Evolutionary conservation across 2,888 invertebrate genomes (phyloP), one percentile per base, ranked within the genome.

Genomic region (Thecocarcelia acutangulata): DNA sequence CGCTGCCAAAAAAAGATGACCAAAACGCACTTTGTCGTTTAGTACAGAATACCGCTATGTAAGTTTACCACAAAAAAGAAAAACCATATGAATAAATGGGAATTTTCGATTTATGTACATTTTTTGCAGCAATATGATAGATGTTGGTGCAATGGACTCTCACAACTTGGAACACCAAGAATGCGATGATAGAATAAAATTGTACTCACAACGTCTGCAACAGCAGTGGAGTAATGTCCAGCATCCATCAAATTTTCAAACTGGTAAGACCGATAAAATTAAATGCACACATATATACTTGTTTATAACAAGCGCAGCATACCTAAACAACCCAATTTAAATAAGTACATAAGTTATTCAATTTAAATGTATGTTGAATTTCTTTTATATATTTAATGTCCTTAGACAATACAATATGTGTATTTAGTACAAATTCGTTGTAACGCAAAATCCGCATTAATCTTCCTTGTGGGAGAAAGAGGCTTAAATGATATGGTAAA

Each of bases 31-130:
- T 97, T 61, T 96, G 94, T 89, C 94, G 95, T 91, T 97, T 97
- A 91, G 93, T 98, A 68, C 96, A 97, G 88, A 96, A 97, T 91
- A 97, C 97, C 83, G 97, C 97, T 66, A 95, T 95, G 97, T 97
- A 91, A 92, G 94, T 1, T 28, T 46, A 24, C 8, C 46, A 9
- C 13, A 19, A n/a, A 13, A 46, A 28, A 12, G 19, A 42, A 21
- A 4, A 3, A 9, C 11, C 4, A 21, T n/a, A 24, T 11, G 6
- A 0, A 46, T 33, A 8, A 5, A 33, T 8, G 8, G 33, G 9
- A 33, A 33, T 33, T 33, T 3, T 33, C 1, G 33, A 33, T 33
- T 33, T 8, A 13, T 13, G 1, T 3, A 9, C 2, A 68, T 17
- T 0, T 5, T 73, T 76, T 84, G 64, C 91, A 97, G 97, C 79